Base-by-base conservation (phyloP, 1,140 invertebrate species). In the Panagrolaimus sp. region DNA sequence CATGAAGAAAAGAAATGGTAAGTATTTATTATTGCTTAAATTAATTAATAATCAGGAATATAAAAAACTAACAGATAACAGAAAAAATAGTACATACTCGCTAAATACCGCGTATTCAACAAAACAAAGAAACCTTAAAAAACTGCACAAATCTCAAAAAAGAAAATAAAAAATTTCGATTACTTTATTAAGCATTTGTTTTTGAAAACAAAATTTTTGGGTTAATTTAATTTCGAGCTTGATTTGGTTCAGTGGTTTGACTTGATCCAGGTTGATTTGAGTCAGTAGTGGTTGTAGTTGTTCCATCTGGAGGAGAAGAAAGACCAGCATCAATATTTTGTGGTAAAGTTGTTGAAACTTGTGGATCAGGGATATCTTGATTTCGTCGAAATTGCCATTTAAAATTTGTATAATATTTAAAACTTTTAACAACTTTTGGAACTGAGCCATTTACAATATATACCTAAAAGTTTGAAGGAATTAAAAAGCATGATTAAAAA, bases 1-100 rank as follows among this genome's bases (percentile, higher is more conserved):
- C 69, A 57, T 62, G n/a, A 76, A 72, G 51, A 69, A 71, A 43
- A 74, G 70, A 42, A 82, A 80, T 51, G 79, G 79, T 81, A 62
- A 43, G 79, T 42, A 9, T 23, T 20, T 27, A 27, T 71, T 42
- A 14, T n/a, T 16, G 47, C 45, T 57, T 42, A 23, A 67, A 42
- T 25, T n/a, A 48, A 9, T n/a, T 23, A 16, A n/a, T n/a, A n/a
- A n/a, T n/a, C n/a, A n/a, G n/a, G n/a, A n/a, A n/a, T 43, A 48
- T 20, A 23, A n/a, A 68, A 31, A 68, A 38, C 27, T 68, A 1
- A n/a, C 20, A 42, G 3, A 14, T 38, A 63, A 63, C 23, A n/a
- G 9, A 5, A 66, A 65, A 65, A n/a, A 63, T 14, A 25, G 23
- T 46, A 16, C 23, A 31, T 46, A 16, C 23, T n/a, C 16, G 23